These are phyloP conservation scores for Theocolax elegans DNA, from an alignment of 1,140 invertebrate genomes.

Conservation along the genomic window DNA sequence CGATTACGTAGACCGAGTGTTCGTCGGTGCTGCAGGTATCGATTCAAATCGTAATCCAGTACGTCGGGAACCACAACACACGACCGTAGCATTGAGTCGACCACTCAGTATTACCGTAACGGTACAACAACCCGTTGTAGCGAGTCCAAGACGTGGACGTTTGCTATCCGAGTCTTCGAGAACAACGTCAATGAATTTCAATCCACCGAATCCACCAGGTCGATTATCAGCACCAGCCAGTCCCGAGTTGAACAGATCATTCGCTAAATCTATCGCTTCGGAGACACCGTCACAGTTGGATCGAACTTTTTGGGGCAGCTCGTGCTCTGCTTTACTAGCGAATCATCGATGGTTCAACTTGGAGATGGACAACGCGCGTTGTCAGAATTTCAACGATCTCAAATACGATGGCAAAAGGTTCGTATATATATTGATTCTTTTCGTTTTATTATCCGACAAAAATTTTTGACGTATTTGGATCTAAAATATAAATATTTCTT, in stretches of 20 bases:
- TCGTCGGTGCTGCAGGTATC: conserved; percentile 67
- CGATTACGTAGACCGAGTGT: conserved; percentile 85
- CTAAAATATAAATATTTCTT: conserved; percentile 19
- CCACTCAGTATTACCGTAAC: conserved; percentile 63
- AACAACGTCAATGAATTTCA: conserved; percentile 37
- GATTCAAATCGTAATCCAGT: conserved; percentile 61
- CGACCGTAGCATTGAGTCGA: conserved; percentile 59
- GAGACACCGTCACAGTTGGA: conserved; percentile 52
- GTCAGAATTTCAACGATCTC: conserved; percentile 51
- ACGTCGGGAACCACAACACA: conserved; percentile 63
- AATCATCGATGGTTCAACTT: conserved; percentile 65
- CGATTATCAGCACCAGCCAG: conserved; percentile 62
- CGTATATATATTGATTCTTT: conserved; percentile 16
- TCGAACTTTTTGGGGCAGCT: conserved; percentile 62
- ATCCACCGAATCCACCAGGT: conserved; percentile 37
- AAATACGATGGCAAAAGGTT: conserved; percentile 63
- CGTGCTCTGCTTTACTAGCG: conserved; percentile 60
- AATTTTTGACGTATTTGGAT: no score
- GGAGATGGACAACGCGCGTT: conserved; percentile 52
- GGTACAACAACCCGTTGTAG: conserved; percentile 49
- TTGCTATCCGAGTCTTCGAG: conserved; percentile 59
- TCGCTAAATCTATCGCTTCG: conserved; percentile 51
- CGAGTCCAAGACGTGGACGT: conserved; percentile 52
- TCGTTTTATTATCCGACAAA: background rate
- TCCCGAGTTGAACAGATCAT: conserved; percentile 63